Conservation (phyloP, 2,113 vertebrate species). For the Loxodonta africana region DNA sequence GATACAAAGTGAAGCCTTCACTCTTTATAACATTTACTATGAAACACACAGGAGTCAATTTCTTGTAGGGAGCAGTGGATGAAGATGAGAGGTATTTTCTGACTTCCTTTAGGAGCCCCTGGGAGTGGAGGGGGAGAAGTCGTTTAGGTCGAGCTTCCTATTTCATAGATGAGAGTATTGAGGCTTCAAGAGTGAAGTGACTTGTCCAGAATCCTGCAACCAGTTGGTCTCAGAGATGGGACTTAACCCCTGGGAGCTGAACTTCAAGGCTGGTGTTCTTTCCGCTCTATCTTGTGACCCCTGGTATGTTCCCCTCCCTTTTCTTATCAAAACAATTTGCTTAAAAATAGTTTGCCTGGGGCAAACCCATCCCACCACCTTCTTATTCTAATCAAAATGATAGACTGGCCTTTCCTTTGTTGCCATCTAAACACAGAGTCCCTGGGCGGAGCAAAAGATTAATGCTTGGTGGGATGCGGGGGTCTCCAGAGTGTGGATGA, state of each 20-base stretch:
- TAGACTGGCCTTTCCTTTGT: constrained; percentile 40
- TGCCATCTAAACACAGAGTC: constrained; percentile 4
- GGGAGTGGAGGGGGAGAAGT: neutral
- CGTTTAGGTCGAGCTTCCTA: neutral
- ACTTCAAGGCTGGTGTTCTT: neutral
- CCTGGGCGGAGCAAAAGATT: neutral
- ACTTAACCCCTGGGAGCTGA: neutral
- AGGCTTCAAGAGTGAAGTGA: neutral
- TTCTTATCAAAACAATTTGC: constrained; percentile 37
- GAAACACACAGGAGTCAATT: neutral
- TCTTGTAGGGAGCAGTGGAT: neutral
- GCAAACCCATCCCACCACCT: neutral
- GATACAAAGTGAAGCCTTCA: neutral
- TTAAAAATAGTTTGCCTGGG: constrained; percentile 26
- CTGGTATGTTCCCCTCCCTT: neutral
- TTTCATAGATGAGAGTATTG: neutral
- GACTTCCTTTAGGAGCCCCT: neutral
- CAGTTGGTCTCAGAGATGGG: neutral
- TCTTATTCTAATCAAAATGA: constrained; percentile 34
- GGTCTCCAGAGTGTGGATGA: neutral
- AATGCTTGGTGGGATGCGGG: neutral
- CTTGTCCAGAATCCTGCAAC: neutral
- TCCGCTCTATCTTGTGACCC: neutral
- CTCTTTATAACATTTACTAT: neutral
- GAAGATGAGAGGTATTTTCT: neutral